Conservation (phyloP, 2,888 invertebrate genomes). For the Deroplatys truncata region DNA sequence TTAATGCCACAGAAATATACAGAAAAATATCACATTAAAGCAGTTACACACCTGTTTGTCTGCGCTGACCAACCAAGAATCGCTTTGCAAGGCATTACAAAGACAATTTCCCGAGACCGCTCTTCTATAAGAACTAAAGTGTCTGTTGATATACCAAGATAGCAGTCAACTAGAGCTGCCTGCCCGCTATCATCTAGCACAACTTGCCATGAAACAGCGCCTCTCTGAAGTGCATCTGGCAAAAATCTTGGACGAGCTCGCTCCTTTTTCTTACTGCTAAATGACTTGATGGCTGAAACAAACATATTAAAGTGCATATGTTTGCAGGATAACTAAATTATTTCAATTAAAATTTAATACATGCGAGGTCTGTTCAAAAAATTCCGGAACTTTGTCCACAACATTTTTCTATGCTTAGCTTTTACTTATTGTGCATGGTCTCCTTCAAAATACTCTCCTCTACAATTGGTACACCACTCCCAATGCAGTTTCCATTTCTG, state of each 20-base stretch:
- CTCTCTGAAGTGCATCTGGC: constrained; percentile 50
- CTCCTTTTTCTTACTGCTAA: constrained; percentile 73
- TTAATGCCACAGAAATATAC: no score
- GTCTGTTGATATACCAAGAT: constrained; percentile 83
- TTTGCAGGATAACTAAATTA: no score
- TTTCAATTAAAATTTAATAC: background rate
- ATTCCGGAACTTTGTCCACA: no score
- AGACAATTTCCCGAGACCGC: constrained; percentile 73
- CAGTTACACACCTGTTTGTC: constrained; percentile 49
- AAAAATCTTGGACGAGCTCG: constrained; percentile 59
- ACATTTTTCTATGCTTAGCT: no score
- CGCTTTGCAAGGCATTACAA: constrained; percentile 78
- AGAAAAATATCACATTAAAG: background rate
- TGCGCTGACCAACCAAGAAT: constrained; percentile 70
- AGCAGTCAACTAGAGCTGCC: constrained; percentile 64
- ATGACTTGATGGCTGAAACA: constrained; percentile 65
- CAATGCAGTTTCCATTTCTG: no score
- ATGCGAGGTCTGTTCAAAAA: no score
- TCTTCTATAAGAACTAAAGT: constrained; percentile 84
- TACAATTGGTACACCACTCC: no score
- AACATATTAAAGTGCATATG: background rate
- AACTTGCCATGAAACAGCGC: constrained; percentile 81
- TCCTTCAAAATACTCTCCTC: no score
- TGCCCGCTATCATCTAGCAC: constrained; percentile 67
- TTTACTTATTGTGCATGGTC: no score